Evolutionary conservation across 35 echinoderm and acorn worm species (phyloP).

Genomic region (Strongylocentrotus purpuratus): DNA sequence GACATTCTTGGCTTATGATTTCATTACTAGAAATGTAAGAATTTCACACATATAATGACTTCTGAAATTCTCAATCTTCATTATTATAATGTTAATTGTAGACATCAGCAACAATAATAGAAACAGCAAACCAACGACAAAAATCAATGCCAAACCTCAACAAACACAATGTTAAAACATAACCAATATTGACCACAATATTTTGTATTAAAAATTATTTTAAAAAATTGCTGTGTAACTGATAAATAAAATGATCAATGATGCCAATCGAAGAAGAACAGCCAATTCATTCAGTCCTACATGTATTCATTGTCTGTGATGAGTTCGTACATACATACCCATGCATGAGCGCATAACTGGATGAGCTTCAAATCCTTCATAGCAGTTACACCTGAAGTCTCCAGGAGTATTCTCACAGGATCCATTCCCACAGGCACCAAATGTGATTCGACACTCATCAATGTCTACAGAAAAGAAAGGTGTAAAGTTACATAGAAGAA

Average conservation of each 20-base stretch:
- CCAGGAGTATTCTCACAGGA: constrained; percentile 91
- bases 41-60: background rate
- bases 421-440: constrained; percentile 89
- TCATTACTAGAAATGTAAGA: no score
- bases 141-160: no score
- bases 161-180: background rate
- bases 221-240: no score
- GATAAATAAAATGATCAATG: no score
- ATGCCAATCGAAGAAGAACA: no score
- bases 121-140: no score
- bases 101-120: no score
- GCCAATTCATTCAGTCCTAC: no score
- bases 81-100: no score
- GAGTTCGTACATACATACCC: constrained; percentile 45
- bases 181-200: background rate
- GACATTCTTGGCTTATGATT: no score
- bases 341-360: constrained; percentile 80
- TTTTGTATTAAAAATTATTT: background rate
- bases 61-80: no score
- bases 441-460: constrained; percentile 85
- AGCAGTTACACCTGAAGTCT: constrained; percentile 82
- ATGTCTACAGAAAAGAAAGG: constrained; percentile 69
- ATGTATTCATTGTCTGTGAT: background rate
- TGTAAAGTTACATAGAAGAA: background rate
- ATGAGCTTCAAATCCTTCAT: constrained; percentile 75